These are phyloP conservation scores for Scotopteryx bipunctaria DNA, from an alignment of 2,888 invertebrate species.

Conservation along the genomic window DNA sequence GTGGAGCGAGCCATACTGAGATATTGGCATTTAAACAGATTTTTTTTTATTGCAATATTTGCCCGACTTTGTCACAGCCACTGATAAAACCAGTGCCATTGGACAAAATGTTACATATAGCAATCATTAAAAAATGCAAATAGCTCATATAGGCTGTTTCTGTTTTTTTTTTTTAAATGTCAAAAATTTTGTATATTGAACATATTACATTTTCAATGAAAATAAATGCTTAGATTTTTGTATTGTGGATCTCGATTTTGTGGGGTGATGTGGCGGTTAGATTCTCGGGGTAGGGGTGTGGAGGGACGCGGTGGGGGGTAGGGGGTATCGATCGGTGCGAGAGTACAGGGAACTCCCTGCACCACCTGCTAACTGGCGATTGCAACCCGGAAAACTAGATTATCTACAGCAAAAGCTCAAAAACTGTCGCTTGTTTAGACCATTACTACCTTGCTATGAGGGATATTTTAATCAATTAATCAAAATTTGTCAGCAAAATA, in stretches of 20 bases:
- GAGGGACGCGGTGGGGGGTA: constrained; percentile 37
- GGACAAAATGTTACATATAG: no score
- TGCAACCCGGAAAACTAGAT: constrained; percentile 58
- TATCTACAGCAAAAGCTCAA: constrained; percentile 34
- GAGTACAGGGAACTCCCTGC: constrained; percentile 52
- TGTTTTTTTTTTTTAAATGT: not conserved
- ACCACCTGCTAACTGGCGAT: constrained; percentile 54
- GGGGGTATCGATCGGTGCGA: constrained; percentile 63
- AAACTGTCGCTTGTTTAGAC: constrained; percentile 3
- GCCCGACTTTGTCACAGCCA: no score
- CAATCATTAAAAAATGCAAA: no score
- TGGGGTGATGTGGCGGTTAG: constrained; percentile 27
- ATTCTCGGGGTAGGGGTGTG: constrained; percentile 30
- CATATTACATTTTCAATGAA: no score
- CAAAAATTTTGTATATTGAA: not conserved
- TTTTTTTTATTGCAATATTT: no score
- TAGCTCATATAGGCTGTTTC: no score
- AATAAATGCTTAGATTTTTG: constrained; percentile 12
- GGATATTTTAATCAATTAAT: no score
- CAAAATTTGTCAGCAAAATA: no score
- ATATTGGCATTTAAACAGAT: no score
- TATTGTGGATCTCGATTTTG: constrained; percentile 26
- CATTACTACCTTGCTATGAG: constrained; percentile 4
- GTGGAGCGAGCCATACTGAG: no score
- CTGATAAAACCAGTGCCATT: no score